phyloP scores from a whole-genome alignment of 2,888 invertebrate genomes.

The Epirrhoe tristata region DNA sequence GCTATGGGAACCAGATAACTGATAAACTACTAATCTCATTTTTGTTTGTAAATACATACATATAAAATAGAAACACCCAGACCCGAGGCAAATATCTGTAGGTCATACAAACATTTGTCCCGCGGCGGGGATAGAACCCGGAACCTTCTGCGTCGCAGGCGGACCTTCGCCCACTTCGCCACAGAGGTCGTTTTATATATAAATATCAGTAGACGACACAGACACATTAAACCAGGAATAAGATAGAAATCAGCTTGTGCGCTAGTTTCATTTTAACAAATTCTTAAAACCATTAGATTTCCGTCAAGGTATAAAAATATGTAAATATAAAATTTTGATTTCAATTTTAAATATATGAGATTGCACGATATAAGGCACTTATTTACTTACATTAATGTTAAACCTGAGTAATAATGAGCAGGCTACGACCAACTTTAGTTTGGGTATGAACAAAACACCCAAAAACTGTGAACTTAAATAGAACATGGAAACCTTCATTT shows the following conservation, averaged over 20 bases:
- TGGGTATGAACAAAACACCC: slow-evolving; percentile 3
- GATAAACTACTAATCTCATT: too few relatives aligned
- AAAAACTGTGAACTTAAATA: not conserved
- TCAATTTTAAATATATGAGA: slow-evolving; percentile 33
- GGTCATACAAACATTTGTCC: too few relatives aligned
- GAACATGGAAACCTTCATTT: not conserved
- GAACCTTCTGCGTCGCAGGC: too few relatives aligned
- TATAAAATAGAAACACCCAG: too few relatives aligned
- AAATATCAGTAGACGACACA: not conserved
- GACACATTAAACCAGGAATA: not conserved
- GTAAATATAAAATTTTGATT: slow-evolving; percentile 25
- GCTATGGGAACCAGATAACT: too few relatives aligned
- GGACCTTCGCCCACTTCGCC: too few relatives aligned
- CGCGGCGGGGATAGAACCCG: too few relatives aligned
- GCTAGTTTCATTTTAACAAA: slow-evolving; percentile 15
- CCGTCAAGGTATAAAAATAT: slow-evolving; percentile 26
- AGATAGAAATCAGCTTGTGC: slow-evolving; percentile 30
- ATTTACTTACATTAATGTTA: slow-evolving; percentile 21
- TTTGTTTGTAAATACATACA: too few relatives aligned
- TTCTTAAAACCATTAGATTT: slow-evolving; percentile 22
- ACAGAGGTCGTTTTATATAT: too few relatives aligned
- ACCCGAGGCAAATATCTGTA: too few relatives aligned
- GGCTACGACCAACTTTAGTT: slow-evolving; percentile 8
- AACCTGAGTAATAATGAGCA: slow-evolving; percentile 22
- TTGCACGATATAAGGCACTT: slow-evolving; percentile 53